These are phyloP conservation scores for Sebastes vulpes DNA, from an alignment of 2,797 vertebrate genomes.

Conservation along the genomic window DNA sequence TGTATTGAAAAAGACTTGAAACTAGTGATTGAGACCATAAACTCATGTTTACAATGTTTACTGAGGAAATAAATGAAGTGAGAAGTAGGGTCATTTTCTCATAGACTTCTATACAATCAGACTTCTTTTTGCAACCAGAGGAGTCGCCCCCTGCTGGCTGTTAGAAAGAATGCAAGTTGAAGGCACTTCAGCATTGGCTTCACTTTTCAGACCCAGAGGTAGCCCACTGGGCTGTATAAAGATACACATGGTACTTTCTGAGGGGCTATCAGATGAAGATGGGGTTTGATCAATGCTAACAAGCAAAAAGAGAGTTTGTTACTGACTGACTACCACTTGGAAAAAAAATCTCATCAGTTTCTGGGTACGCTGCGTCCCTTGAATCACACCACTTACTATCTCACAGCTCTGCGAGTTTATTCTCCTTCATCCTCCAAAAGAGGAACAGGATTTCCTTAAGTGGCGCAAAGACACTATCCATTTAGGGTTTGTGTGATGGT, in stretches of 20 bases:
- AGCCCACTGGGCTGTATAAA: neutral
- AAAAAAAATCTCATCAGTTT: conserved; percentile 7
- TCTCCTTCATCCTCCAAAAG: neutral
- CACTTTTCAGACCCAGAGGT: too few species aligned
- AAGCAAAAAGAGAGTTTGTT: conserved; percentile 17
- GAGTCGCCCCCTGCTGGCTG: too few species aligned
- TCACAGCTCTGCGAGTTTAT: neutral
- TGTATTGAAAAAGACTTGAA: too few species aligned
- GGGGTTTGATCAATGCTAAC: conserved; percentile 26
- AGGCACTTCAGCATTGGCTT: too few species aligned
- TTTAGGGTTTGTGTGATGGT: neutral
- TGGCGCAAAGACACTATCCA: neutral
- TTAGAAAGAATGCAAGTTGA: too few species aligned
- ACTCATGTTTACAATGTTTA: too few species aligned
- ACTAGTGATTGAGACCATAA: too few species aligned
- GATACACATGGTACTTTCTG: conserved; percentile 11
- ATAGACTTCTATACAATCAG: too few species aligned
- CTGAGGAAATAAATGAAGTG: too few species aligned
- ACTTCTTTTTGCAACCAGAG: too few species aligned
- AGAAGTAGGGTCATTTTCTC: too few species aligned
- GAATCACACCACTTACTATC: neutral
- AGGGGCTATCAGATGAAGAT: conserved; percentile 4
- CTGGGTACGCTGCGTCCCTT: neutral
- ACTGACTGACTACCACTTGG: conserved; percentile 6
- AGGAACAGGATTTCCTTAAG: neutral